phyloP scores from a whole-genome alignment of 2,888 invertebrate species.

The Myopa tessellatipennis region DNA sequence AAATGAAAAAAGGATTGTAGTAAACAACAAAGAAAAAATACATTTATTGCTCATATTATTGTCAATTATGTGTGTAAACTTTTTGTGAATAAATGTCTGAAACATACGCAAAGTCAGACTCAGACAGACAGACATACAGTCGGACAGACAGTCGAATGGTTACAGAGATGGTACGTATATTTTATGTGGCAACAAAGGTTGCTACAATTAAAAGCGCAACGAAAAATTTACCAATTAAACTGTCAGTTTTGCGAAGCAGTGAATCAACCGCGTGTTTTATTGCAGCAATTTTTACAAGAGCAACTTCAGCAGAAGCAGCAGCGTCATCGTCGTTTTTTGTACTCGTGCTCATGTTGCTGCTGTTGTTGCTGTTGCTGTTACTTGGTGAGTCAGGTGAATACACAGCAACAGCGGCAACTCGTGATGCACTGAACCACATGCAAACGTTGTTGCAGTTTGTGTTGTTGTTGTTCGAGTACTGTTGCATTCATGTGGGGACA shows the following conservation, averaged over 20 bases:
- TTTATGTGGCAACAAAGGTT: conserved; percentile 21
- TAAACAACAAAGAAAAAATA: conserved; percentile 23
- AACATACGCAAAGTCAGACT: background rate
- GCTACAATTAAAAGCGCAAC: conserved; percentile 20
- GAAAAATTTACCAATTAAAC: conserved; percentile 63
- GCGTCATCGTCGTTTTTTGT: background rate
- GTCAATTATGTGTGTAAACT: conserved; percentile 59
- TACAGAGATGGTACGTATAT: background rate
- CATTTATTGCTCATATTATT: conserved; percentile 54
- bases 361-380: conserved; percentile 6
- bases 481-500: background rate
- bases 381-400: background rate
- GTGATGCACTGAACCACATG: background rate
- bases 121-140: background rate
- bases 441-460: background rate
- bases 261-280: conserved; percentile 61
- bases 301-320: conserved; percentile 20
- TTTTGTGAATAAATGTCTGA: conserved; percentile 43
- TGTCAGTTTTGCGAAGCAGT: conserved; percentile 59
- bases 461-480: background rate
- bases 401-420: background rate
- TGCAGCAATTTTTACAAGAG: conserved; percentile 47
- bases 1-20: conserved; percentile 26
- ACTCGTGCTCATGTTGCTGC: background rate
- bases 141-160: background rate